phyloP scores from a whole-genome alignment of 2,888 invertebrate genomes.

The Pemphredon lugubris region DNA sequence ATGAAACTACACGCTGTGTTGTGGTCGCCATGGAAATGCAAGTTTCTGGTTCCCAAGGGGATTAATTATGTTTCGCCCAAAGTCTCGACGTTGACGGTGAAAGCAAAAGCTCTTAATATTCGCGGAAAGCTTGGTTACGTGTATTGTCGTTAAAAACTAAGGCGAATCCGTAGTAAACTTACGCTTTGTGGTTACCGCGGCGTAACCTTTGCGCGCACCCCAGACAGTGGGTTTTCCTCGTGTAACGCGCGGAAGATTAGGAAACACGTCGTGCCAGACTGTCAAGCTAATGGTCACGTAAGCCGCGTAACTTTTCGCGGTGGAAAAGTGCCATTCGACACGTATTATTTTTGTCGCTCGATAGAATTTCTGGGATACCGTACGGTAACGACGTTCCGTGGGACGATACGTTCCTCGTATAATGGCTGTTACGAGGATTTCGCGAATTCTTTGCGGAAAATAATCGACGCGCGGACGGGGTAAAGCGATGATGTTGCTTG shows the following conservation, averaged over 20 bases:
- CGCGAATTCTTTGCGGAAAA: too few relatives aligned
- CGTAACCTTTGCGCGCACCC: background rate
- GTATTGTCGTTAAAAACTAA: too few relatives aligned
- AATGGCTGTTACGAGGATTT: too few relatives aligned
- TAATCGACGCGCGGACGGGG: too few relatives aligned
- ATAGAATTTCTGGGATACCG: background rate
- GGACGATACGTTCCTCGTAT: too few relatives aligned
- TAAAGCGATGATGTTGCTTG: too few relatives aligned
- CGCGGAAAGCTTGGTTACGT: too few relatives aligned
- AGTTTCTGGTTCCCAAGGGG: conserved; percentile 16
- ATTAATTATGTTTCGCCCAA: conserved; percentile 2
- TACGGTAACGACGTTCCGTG: too few relatives aligned
- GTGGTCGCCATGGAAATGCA: conserved; percentile 12
- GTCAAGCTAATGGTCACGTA: background rate
- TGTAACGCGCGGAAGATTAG: background rate
- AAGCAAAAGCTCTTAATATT: too few relatives aligned
- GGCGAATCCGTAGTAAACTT: too few relatives aligned
- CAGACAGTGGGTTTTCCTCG: background rate
- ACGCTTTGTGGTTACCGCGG: background rate
- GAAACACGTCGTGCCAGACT: background rate
- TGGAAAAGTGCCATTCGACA: background rate
- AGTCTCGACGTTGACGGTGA: too few relatives aligned
- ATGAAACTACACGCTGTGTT: background rate
- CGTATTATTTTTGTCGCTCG: background rate
- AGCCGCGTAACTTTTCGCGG: background rate